These are phyloP conservation scores for Unio pictorum DNA, from an alignment of 2,888 invertebrate species.

Conservation along the genomic window DNA sequence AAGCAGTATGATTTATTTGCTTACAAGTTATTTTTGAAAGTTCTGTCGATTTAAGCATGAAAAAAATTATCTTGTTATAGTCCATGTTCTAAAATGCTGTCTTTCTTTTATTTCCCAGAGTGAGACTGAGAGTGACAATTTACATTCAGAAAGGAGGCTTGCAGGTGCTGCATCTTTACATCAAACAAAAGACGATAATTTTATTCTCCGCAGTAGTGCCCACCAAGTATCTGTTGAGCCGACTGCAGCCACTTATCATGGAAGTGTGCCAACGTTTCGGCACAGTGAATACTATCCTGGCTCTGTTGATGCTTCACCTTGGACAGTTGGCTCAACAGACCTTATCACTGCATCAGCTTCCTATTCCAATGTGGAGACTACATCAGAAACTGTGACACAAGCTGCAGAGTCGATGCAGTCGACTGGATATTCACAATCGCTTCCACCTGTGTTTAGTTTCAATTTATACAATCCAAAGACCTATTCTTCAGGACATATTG, in stretches of 20 bases:
- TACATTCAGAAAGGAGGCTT: constrained; percentile 44
- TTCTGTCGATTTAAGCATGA: too few relatives aligned
- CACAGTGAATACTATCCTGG: constrained; percentile 3
- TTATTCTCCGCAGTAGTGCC: constrained; percentile 49
- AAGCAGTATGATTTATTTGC: too few relatives aligned
- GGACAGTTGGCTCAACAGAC: too few relatives aligned
- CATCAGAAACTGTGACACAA: too few relatives aligned
- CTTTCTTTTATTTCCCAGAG: constrained; percentile 28
- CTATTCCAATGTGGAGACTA: too few relatives aligned
- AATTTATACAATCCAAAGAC: constrained; percentile 40
- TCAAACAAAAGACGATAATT: constrained; percentile 59
- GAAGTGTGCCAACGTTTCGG: neutral
- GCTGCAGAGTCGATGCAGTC: too few relatives aligned
- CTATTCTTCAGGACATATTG: constrained; percentile 16
- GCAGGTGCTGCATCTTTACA: constrained; percentile 42
- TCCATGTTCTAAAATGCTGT: too few relatives aligned
- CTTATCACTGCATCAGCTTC: too few relatives aligned
- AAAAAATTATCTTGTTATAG: too few relatives aligned
- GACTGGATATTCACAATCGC: constrained; percentile 11
- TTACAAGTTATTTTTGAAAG: too few relatives aligned
- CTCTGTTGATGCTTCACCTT: too few relatives aligned
- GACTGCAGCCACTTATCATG: constrained; percentile 6
- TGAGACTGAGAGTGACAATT: constrained; percentile 41
- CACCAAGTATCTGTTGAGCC: constrained; percentile 12
- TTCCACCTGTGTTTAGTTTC: constrained; percentile 22